These are phyloP conservation scores for Morelia viridis DNA, from an alignment of 2,797 vertebrate genomes.

Conservation along the genomic window DNA sequence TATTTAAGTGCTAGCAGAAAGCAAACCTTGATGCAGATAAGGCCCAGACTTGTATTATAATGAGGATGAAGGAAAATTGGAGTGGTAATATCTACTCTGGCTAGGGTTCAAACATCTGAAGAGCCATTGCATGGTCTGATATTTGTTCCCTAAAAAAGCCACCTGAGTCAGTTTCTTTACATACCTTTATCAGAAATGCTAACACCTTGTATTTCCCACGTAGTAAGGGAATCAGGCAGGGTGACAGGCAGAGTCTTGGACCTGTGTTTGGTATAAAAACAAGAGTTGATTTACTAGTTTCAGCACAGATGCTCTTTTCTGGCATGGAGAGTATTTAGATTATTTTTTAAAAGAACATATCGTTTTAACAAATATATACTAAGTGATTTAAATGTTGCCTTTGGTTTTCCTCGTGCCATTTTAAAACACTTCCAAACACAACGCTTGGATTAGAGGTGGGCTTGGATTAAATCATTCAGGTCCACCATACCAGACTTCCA, in stretches of 20 bases:
- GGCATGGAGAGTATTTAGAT: too few species aligned
- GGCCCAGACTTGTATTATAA: too few species aligned
- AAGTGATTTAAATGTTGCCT: too few species aligned
- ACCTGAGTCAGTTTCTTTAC: conserved; percentile 12
- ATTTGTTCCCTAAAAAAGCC: neutral
- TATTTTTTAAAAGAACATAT: too few species aligned
- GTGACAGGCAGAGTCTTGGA: conserved; percentile 53
- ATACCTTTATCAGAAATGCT: conserved; percentile 84
- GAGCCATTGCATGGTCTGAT: neutral
- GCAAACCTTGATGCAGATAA: neutral
- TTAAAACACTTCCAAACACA: too few species aligned
- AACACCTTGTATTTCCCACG: conserved; percentile 88
- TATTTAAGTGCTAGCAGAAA: neutral
- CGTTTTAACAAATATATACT: too few species aligned
- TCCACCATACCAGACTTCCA: too few species aligned
- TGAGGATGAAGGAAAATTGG: neutral
- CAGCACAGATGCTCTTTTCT: neutral
- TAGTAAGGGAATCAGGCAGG: conserved; percentile 90
- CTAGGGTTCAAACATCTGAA: neutral
- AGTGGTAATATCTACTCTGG: neutral
- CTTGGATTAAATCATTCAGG: too few species aligned
- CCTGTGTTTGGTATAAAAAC: conserved; percentile 49
- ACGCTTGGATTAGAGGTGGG: too few species aligned
- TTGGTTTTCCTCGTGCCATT: too few species aligned
- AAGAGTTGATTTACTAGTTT: neutral